Conservation (phyloP, 2,113 vertebrate species). For the Tachysurus vachellii region DNA sequence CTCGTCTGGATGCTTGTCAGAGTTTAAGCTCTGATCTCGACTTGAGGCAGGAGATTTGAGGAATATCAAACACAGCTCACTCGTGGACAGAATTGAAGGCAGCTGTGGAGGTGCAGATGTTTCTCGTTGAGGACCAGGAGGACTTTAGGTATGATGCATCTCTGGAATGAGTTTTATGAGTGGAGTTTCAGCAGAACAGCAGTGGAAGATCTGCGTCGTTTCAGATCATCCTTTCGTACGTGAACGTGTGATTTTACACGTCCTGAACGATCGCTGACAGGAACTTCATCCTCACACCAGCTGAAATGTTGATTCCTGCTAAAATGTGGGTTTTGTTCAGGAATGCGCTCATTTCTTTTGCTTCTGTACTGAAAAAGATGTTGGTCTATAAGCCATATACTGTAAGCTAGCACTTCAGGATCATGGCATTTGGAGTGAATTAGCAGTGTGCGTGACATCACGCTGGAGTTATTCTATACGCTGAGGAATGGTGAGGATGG, state of each 20-base stretch:
- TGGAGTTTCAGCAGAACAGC: conserved; percentile 46
- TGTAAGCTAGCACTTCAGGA: not conserved
- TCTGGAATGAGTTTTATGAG: conserved; percentile 51
- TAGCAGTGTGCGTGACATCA: conserved; percentile 15
- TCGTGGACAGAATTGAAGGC: conserved; percentile 38
- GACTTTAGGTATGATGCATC: conserved; percentile 49
- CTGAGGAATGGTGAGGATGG: conserved; percentile 11
- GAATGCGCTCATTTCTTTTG: not conserved
- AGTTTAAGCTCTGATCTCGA: not conserved
- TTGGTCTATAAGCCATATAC: not conserved
- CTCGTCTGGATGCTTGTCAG: not conserved
- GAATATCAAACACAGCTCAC: not conserved
- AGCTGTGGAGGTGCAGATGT: conserved; percentile 59
- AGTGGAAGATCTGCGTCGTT: not conserved
- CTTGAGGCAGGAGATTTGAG: conserved; percentile 6
- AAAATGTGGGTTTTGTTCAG: not conserved
- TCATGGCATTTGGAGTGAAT: conserved; percentile 35
- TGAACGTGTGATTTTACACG: not conserved
- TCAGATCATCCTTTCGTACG: not conserved
- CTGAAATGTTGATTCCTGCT: not conserved
- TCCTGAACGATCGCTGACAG: not conserved
- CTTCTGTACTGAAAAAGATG: not conserved
- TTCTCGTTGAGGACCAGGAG: conserved; percentile 62
- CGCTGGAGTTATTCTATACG: conserved; percentile 37
- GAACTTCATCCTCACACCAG: not conserved